Base-by-base conservation (phyloP, 2,113 vertebrate species). In the Cynocephalus volans region DNA sequence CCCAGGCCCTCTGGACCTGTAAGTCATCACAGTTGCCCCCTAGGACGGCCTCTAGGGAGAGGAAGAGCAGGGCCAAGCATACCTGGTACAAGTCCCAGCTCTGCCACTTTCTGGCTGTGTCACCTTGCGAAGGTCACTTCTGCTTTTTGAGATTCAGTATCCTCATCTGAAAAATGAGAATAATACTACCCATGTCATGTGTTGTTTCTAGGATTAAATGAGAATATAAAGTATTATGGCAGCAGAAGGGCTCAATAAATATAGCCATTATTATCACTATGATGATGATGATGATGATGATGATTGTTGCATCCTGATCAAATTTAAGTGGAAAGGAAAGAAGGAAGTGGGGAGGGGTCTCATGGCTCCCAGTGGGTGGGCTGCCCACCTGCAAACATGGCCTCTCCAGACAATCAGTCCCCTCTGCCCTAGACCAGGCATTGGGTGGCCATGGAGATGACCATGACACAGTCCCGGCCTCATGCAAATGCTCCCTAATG, bases 181-280 rank as follows among this genome's bases (percentile, higher is more conserved):
- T 36, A 26, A 48, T 1, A 0, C 31, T 41, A 3, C n/a, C n/a
- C 36, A 48, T 1, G 1, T 73, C 41, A 0, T 0, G n/a, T 21
- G 9, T 19, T 4, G 56, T 60, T 86, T 45, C 64, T 23, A 69
- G 65, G n/a, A 54, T 79, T 54, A 45, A 52, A 28, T 50, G 69
- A 73, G 69, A 65, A 31, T 14, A 50, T 10, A 31, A 50, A 64
- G 31, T 45, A 24, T 41, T 5, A 12, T 2, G 56, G 45, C 21
- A 23, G 70, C 9, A 26, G 56, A n/a, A 41, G 50, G 56, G 17
- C 64, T 92, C 41, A 0, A 0, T 2, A 21, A 52, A 15, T 5
- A 36, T 4, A 69, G 31, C 7, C 5, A 10, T 15, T 3, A 8
- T 24, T 8, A 8, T 31, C 14, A 1, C 33, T 17, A 4, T 12